Conservation (phyloP, 1,140 invertebrate genomes). For the Nephotettix cincticeps region DNA sequence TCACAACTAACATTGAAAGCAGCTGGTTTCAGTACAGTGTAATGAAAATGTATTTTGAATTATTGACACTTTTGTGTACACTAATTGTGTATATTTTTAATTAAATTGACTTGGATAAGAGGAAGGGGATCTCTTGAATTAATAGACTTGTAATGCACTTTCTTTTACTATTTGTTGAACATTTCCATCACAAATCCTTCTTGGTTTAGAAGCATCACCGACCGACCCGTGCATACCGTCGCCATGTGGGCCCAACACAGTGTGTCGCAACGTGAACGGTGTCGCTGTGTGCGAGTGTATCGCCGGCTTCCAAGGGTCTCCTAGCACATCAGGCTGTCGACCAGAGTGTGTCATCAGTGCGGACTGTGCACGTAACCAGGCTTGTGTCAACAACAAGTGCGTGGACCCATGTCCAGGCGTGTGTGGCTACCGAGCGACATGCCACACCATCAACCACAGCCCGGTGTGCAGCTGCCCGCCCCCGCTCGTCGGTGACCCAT, state of each 20-base stretch:
- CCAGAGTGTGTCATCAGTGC: conserved; percentile 75
- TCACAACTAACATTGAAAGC: too few relatives aligned
- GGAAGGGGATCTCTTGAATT: too few relatives aligned
- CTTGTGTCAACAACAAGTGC: conserved; percentile 72
- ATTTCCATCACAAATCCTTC: too few relatives aligned
- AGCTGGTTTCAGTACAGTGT: too few relatives aligned
- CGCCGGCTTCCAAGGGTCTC: conserved; percentile 60
- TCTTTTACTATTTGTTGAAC: too few relatives aligned
- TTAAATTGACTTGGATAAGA: too few relatives aligned
- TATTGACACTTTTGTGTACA: too few relatives aligned
- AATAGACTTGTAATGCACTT: too few relatives aligned
- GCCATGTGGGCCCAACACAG: conserved; percentile 71
- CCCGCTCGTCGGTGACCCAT: conserved; percentile 72
- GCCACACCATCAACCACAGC: conserved; percentile 74
- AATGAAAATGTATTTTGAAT: too few relatives aligned
- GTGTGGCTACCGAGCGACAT: conserved; percentile 66
- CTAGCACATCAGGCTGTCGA: conserved; percentile 58
- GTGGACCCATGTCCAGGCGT: conserved; percentile 70
- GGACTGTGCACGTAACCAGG: conserved; percentile 68
- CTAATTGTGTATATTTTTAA: too few relatives aligned
- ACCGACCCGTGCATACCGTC: conserved; percentile 65
- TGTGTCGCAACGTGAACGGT: conserved; percentile 59
- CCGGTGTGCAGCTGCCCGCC: conserved; percentile 75
- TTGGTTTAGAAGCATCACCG: too few relatives aligned
- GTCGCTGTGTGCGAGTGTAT: conserved; percentile 72